Evolutionary conservation across 2,113 vertebrate species (phyloP), one percentile per base, ranked within the genome.

Genomic region (Sceloporus tristichus): DNA sequence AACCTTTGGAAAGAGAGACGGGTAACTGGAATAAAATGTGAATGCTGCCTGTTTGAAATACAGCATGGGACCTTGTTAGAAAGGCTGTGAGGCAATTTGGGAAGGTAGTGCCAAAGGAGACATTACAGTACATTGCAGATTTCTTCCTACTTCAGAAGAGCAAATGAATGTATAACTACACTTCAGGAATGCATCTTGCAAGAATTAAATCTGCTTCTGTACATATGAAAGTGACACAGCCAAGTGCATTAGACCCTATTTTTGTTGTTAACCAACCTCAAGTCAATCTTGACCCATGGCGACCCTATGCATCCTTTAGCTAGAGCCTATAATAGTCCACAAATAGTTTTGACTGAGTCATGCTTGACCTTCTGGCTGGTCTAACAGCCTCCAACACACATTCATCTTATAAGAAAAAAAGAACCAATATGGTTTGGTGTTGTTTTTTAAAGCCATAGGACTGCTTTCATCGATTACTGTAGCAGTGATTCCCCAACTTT

Each of bases 1-100:
- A 86, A 92, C 89, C 85, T 93, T 53, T 87, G 66, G 34, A 87
- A 42, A 48, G 40, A 70, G 77, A 81, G 76, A 91, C 83, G 76
- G 75, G 59, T 29, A 88, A 29, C 40, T 34, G 25, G 14, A 2
- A 9, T 40, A 54, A 78, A 76, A 83, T 9, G 34, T 40, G n/a
- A 71, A 83, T 19, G 34, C n/a, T 23, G 23, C 25, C 16, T 42
- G 65, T 14, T 77, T 59, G 10, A 88, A 85, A 84, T 42, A 34
- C 8, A 59, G 53, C 53, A 76, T 27, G 7, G 40, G 34, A 66
- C 62, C 59, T 66, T 2, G 23, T 29, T 62, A 62, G 13, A n/a
- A 48, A 66, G 59, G 27, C 65, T 5, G 40, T 27, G 16, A 5
- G 42, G 71, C 5, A 1, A 42, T 85, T 53, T 38, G 11, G 9